Evolutionary conservation across 2,797 vertebrate genomes (phyloP).

Genomic region (Iguana delicatissima): DNA sequence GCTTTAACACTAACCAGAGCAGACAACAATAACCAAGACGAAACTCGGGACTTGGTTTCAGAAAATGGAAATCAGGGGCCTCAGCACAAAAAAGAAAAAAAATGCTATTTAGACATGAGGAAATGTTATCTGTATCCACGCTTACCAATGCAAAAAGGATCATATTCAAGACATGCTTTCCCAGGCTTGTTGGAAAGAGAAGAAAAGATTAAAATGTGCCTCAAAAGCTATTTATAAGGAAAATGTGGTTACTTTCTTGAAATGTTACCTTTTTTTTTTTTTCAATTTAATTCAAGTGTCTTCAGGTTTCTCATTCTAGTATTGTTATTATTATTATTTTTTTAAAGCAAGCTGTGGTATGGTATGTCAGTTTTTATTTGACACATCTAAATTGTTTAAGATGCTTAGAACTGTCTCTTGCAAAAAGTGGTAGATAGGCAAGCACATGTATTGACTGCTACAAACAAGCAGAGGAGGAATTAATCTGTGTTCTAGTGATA

Average conservation of each 20-base stretch:
- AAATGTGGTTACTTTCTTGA: constrained; percentile 58
- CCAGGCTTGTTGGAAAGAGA: constrained; percentile 51
- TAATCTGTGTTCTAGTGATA: constrained; percentile 66
- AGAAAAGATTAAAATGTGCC: constrained; percentile 61
- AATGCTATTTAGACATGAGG: constrained; percentile 56
- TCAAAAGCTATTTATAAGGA: constrained; percentile 57
- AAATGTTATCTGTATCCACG: constrained; percentile 53
- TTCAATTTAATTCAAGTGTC: constrained; percentile 52
- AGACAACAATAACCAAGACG: constrained; percentile 15
- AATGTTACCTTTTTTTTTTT: constrained; percentile 56
- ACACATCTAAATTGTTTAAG: constrained; percentile 67
- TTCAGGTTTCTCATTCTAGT: constrained; percentile 60
- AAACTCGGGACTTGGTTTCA: constrained; percentile 37
- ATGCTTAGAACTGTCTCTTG: constrained; percentile 68
- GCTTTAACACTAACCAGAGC: constrained; percentile 39
- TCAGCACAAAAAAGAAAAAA: constrained; percentile 5
- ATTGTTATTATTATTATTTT: constrained; percentile 34
- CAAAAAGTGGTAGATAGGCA: constrained; percentile 63
- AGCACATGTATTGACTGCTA: constrained; percentile 57
- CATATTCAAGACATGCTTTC: constrained; percentile 61
- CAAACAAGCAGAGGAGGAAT: constrained; percentile 67
- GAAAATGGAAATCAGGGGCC: constrained; percentile 49
- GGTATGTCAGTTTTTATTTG: constrained; percentile 62
- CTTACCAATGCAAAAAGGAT: constrained; percentile 54
- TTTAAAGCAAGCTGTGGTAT: background rate